These are phyloP conservation scores for Mus caroli DNA, from an alignment of 2,797 vertebrate genomes.

Conservation along the genomic window DNA sequence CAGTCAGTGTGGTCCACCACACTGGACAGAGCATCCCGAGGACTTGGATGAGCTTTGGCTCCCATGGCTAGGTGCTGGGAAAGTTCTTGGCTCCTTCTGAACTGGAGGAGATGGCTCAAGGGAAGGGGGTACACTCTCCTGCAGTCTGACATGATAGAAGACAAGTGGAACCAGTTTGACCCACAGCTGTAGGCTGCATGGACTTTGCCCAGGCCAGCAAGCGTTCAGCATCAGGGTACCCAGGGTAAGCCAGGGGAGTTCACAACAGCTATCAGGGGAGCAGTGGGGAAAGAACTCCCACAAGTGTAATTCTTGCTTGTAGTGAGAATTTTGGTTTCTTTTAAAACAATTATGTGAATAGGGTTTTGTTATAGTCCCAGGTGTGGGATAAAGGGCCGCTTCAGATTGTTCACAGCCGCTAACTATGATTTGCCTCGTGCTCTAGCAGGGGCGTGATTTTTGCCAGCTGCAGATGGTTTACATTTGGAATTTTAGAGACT, in stretches of 20 bases:
- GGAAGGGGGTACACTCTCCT: neutral
- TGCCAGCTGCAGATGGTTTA: neutral
- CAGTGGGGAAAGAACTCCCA: fast-evolving
- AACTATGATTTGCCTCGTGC: neutral
- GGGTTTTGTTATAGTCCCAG: neutral
- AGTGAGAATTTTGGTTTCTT: neutral
- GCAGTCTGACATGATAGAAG: neutral
- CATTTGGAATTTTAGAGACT: neutral
- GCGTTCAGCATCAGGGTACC: neutral
- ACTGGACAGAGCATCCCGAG: neutral
- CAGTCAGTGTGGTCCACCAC: neutral
- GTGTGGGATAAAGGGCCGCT: neutral
- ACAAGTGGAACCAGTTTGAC: neutral
- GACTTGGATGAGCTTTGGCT: neutral
- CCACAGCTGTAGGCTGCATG: neutral
- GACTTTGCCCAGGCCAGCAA: neutral
- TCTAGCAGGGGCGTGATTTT: neutral
- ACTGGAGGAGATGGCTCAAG: neutral
- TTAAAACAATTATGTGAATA: neutral
- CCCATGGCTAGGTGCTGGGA: neutral
- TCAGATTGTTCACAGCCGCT: neutral
- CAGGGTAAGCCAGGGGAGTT: neutral
- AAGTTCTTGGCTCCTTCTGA: neutral
- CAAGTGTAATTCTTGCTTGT: neutral
- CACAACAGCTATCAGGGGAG: fast-evolving